Base-by-base conservation (phyloP, 1,140 invertebrate species). In the Reticulitermes speratus region DNA sequence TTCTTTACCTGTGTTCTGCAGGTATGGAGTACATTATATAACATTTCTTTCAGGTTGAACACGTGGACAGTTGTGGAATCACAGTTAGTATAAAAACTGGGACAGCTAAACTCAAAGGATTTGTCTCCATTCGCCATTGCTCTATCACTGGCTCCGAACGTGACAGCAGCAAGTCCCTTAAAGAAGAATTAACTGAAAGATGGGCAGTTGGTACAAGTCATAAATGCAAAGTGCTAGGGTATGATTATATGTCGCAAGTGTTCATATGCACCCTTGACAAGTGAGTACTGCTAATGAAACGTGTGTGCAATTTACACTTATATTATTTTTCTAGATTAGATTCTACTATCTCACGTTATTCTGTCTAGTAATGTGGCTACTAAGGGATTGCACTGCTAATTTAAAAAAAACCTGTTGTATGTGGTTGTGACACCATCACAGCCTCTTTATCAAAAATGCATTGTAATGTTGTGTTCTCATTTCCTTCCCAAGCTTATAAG, bases 261-360 rank as follows among this genome's bases (percentile, higher is more conserved):
- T 87, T 69, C 21, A 84, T 87, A 45, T 87, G 86, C 65, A 75
- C 83, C 9, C 19, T 81, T 19, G 55, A 87, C 59, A 87, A 59
- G 86, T 87, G 75, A 83, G 81, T 52, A 65, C 30, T 81, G 19
- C 52, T 21, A 55, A 21, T 21, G 19, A 55, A 55, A 55, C 19
- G 52, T 21, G 14, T 52, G 52, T 55, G 52, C 19, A 55, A 5
- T 55, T 19, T 55, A 55, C 52, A 55, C 52, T 16, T 55, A 21
- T 21, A 19, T 55, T 55, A 6, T 55, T 55, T 19, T 55, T 55
- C 19, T 55, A 21, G 14, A 21, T 55, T 55, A 21, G 7, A 55
- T 12, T 55, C 1, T 55, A 16, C 52, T 55, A 14, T 55, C 52
- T 55, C 7, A 19, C 19, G 19, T 12, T 55, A 1, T 21, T 55